phyloP scores from a whole-genome alignment of 2,888 invertebrate species.

The Epinotia bilunana region DNA sequence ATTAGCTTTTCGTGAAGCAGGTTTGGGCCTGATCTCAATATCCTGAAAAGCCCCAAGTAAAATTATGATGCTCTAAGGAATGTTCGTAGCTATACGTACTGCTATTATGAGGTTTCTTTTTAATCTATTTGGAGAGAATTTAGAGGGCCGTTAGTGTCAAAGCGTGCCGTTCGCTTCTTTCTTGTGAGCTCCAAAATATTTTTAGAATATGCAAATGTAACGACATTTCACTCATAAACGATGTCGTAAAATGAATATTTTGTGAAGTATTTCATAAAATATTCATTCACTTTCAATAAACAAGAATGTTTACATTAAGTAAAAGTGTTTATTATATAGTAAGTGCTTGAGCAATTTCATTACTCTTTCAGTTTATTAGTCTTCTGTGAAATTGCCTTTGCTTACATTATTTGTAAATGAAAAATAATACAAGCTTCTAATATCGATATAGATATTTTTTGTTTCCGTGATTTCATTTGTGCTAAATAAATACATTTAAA shows the following conservation, averaged over 20 bases:
- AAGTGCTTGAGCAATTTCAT: constrained; percentile 25
- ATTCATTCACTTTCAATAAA: constrained; percentile 40
- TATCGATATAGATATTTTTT: neutral
- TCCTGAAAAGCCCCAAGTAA: constrained; percentile 35
- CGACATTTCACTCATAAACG: constrained; percentile 50
- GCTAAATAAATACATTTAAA: too few relatives aligned
- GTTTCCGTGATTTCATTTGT: neutral
- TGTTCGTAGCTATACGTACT: constrained; percentile 47
- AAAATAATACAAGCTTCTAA: neutral
- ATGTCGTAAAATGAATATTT: constrained; percentile 37
- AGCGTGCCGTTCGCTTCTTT: constrained; percentile 59
- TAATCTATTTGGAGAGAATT: constrained; percentile 66
- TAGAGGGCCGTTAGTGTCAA: constrained; percentile 67
- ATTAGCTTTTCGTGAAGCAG: neutral
- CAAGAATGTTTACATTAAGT: constrained; percentile 16
- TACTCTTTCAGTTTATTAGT: constrained; percentile 13
- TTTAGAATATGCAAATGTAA: constrained; percentile 56
- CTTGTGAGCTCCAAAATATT: constrained; percentile 57
- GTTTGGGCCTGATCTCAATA: constrained; percentile 34
- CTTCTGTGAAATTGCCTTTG: neutral
- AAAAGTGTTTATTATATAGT: constrained; percentile 12
- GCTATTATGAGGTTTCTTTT: constrained; percentile 62
- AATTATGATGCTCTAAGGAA: constrained; percentile 46
- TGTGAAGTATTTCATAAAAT: constrained; percentile 31
- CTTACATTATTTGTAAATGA: neutral